These are phyloP conservation scores for Antigone vipio DNA, from an alignment of 2,113 vertebrate species.

Conservation along the genomic window DNA sequence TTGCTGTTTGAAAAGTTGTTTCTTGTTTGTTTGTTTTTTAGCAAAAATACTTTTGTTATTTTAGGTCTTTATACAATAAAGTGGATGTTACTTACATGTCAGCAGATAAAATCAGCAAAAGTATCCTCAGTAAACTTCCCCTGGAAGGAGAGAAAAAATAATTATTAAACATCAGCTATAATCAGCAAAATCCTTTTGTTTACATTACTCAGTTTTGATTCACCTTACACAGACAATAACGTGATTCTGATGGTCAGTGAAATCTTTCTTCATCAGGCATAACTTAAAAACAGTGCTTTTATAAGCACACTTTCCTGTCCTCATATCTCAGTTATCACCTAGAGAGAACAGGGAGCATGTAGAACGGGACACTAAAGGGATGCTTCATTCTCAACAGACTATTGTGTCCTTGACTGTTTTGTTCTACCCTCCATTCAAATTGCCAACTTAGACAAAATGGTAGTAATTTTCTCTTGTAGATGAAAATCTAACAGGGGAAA, in stretches of 20 bases:
- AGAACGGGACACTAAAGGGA: background rate
- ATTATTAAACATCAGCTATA: background rate
- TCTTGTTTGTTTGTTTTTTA: background rate
- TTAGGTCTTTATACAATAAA: background rate
- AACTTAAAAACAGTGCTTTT: background rate
- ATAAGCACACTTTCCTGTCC: background rate
- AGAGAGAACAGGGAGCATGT: background rate
- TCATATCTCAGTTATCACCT: background rate
- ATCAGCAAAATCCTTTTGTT: background rate
- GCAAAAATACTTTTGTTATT: background rate
- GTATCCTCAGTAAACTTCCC: background rate
- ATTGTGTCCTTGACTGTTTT: background rate
- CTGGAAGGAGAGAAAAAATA: background rate
- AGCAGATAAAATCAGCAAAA: background rate
- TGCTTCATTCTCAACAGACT: background rate
- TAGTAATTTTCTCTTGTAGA: background rate
- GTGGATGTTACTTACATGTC: background rate
- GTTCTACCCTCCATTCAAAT: background rate
- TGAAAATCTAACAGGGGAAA: background rate
- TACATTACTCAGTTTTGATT: background rate
- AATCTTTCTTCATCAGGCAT: background rate
- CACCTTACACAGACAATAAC: background rate
- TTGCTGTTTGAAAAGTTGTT: background rate
- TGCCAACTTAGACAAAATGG: background rate
- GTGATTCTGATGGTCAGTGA: background rate